These are phyloP conservation scores for Chiroxiphia lanceolata DNA, from an alignment of 2,797 vertebrate species.

Conservation along the genomic window DNA sequence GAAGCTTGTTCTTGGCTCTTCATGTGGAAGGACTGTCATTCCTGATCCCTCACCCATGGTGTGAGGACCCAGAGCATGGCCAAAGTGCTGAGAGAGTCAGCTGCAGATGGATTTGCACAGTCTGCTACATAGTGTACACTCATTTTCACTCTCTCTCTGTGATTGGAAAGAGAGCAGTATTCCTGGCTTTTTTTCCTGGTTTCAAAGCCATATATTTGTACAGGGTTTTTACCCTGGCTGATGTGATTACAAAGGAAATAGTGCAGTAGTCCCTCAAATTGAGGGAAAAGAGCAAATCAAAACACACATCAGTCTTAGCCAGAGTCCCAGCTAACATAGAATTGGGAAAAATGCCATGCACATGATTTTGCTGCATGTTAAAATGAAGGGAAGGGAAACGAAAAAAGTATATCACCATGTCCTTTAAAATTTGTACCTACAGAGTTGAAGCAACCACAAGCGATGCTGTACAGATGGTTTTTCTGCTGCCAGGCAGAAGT, in stretches of 20 bases:
- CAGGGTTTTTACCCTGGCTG: neutral
- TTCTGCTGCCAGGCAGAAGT: slow-evolving; percentile 2
- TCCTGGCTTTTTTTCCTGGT: neutral
- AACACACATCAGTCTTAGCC: neutral
- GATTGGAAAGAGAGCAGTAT: neutral
- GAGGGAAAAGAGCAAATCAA: slow-evolving; percentile 19
- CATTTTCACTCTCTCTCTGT: neutral
- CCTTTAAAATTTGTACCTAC: slow-evolving; percentile 35
- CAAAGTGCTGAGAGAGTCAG: neutral
- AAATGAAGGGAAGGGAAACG: slow-evolving; percentile 36
- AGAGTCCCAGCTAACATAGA: neutral
- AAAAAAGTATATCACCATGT: slow-evolving; percentile 12
- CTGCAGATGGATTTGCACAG: neutral
- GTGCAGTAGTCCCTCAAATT: neutral
- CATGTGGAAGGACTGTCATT: neutral
- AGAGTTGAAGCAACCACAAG: slow-evolving; percentile 40
- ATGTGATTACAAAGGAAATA: slow-evolving; percentile 15
- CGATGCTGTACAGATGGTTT: slow-evolving; percentile 37
- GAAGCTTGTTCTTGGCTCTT: neutral
- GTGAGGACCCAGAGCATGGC: neutral
- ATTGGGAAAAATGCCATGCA: neutral
- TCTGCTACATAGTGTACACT: neutral
- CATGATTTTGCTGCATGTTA: neutral
- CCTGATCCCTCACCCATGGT: neutral
- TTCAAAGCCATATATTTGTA: neutral